phyloP scores from a whole-genome alignment of 23 tunicate genomes.

The Oikopleura albicans region DNA sequence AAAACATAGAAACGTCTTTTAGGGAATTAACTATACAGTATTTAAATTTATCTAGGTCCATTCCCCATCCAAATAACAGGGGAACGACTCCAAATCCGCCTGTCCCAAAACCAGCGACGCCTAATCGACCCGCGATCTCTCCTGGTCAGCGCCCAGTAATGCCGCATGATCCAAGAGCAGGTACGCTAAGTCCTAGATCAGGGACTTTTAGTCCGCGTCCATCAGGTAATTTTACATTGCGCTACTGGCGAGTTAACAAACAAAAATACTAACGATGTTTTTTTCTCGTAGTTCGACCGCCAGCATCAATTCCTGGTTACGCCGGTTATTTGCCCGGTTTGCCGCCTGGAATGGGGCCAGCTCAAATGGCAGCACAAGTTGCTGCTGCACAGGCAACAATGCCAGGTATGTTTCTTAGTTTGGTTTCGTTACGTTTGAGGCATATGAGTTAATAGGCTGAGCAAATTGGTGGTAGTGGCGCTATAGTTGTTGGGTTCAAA shows the following conservation, averaged over 20 bases:
- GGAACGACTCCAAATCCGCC: neutral
- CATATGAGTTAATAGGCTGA: no score
- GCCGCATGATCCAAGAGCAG: neutral
- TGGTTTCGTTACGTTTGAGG: no score
- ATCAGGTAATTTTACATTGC: neutral
- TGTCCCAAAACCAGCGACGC: neutral
- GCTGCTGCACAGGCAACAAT: no score
- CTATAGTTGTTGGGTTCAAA: no score
- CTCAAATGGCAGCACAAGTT: neutral
- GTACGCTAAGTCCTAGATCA: slow-evolving; percentile 14
- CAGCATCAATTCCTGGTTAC: neutral
- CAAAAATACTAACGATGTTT: no score
- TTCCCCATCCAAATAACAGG: neutral
- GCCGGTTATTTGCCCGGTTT: neutral
- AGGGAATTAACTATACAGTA: no score
- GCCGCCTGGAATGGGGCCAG: neutral
- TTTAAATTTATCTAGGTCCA: neutral
- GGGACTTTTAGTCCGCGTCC: neutral
- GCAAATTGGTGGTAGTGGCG: no score
- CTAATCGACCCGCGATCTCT: neutral
- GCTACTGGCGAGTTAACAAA: no score
- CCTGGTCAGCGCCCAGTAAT: neutral
- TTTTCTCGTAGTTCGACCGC: neutral
- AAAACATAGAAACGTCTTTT: neutral
- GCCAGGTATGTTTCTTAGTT: no score